Evolutionary conservation across 2,888 invertebrate genomes (phyloP).

Genomic region (Dicycla oo): DNA sequence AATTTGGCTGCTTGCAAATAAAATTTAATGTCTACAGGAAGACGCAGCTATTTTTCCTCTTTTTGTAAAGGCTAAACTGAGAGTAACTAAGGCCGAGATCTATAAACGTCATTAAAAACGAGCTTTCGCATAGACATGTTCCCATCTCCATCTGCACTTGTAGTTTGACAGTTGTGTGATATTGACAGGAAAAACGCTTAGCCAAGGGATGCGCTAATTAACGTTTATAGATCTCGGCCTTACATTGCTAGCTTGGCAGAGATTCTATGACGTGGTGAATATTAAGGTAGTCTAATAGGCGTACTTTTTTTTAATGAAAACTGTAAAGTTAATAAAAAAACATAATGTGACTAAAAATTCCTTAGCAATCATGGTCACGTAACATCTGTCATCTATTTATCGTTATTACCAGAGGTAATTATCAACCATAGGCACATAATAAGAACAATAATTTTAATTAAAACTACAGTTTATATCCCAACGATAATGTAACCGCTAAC

Average conservation of each 20-base stretch:
- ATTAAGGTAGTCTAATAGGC: neutral
- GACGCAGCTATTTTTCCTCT: neutral
- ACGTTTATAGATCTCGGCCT: too few relatives aligned
- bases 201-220: too few relatives aligned
- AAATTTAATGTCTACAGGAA: neutral
- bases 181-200: too few relatives aligned
- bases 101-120: neutral
- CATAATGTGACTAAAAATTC: neutral
- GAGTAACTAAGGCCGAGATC: neutral
- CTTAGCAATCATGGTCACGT: neutral
- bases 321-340: neutral
- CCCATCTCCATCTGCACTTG: neutral
- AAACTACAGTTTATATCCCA: conserved; percentile 4
- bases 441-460: neutral
- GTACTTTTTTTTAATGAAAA: neutral
- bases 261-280: neutral
- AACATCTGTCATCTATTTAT: neutral
- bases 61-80: neutral
- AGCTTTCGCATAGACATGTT: neutral
- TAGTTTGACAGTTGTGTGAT: neutral
- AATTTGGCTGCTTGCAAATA: too few relatives aligned
- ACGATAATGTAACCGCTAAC: conserved; percentile 19
- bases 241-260: too few relatives aligned
- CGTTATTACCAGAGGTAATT: too few relatives aligned
- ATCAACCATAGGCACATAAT: neutral